A percentile compares a stretch with the other conserved stretches of the same genome.
phyloP scores from a whole-genome alignment of 2,797 vertebrate species.

The Microtus obscurus region DNA sequence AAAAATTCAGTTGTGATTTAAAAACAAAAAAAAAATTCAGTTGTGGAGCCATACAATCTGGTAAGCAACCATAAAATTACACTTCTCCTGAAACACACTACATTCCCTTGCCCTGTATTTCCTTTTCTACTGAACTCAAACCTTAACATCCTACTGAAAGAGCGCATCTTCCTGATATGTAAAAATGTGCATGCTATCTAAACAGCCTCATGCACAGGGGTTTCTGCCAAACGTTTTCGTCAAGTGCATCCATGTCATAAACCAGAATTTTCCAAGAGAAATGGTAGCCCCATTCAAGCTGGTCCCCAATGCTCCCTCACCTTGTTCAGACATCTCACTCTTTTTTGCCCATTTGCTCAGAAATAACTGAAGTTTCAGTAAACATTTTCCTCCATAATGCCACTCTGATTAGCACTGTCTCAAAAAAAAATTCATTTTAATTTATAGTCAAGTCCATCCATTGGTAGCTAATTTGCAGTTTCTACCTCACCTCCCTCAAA shows the following conservation, averaged over 20 bases:
- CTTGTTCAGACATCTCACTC: background rate
- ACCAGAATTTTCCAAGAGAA: background rate
- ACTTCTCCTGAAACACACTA: constrained; percentile 10
- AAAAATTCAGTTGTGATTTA: background rate
- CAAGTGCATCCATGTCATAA: background rate
- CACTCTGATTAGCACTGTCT: constrained; percentile 1
- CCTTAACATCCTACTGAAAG: constrained; percentile 7
- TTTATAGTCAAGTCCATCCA: background rate
- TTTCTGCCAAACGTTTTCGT: background rate
- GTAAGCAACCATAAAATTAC: background rate
- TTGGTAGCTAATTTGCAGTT: background rate
- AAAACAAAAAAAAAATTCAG: background rate
- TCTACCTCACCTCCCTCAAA: background rate
- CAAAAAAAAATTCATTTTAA: constrained; percentile 9
- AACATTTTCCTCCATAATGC: background rate
- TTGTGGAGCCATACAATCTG: too few species aligned
- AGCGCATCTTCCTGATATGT: background rate
- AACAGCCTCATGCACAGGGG: constrained; percentile 1
- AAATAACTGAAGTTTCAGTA: background rate
- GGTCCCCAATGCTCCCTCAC: background rate
- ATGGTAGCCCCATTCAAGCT: background rate
- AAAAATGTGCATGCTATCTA: background rate
- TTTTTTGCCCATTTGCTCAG: background rate
- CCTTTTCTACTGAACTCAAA: background rate
- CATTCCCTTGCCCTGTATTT: background rate